Percentiles rank a stretch among this genome's conserved stretches.
Conservation (phyloP, 2,113 vertebrate genomes). For the Dasyprocta punctata region DNA sequence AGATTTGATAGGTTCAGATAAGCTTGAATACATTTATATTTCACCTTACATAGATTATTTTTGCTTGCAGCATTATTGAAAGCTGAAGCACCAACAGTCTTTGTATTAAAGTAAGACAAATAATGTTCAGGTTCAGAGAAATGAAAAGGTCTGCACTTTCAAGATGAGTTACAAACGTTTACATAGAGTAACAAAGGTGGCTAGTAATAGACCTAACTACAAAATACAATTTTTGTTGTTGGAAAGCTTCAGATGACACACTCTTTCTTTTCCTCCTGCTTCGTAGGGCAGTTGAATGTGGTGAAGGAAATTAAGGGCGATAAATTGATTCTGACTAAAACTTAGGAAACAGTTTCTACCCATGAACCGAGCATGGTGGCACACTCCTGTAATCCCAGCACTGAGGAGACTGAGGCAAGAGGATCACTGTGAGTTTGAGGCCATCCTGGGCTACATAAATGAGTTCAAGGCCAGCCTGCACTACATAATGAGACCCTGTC, state of each 20-base stretch:
- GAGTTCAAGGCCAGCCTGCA: background rate
- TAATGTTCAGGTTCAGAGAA: conserved; percentile 35
- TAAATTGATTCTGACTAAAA: conserved; percentile 58
- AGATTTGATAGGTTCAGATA: conserved; percentile 56
- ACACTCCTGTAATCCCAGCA: background rate
- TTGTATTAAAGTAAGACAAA: conserved; percentile 51
- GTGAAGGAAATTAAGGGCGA: conserved; percentile 38
- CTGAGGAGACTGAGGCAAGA: background rate
- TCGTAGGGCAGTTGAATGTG: conserved; percentile 60
- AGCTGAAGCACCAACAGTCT: background rate
- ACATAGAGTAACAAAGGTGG: background rate
- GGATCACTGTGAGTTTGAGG: background rate
- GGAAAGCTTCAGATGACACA: background rate
- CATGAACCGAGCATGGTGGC: background rate
- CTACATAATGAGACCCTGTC: background rate
- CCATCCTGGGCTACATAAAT: background rate
- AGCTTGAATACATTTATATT: conserved; percentile 56
- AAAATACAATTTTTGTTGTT: conserved; percentile 56
- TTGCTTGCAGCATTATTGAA: conserved; percentile 51
- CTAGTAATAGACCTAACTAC: conserved; percentile 38
- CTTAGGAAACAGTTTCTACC: conserved; percentile 70
- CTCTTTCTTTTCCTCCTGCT: conserved; percentile 6
- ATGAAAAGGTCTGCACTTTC: conserved; percentile 38
- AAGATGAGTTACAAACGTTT: background rate
- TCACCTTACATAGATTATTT: conserved; percentile 63